These are phyloP conservation scores for Oscheius sp. DNA, from an alignment of 2,888 invertebrate genomes.

Conservation along the genomic window DNA sequence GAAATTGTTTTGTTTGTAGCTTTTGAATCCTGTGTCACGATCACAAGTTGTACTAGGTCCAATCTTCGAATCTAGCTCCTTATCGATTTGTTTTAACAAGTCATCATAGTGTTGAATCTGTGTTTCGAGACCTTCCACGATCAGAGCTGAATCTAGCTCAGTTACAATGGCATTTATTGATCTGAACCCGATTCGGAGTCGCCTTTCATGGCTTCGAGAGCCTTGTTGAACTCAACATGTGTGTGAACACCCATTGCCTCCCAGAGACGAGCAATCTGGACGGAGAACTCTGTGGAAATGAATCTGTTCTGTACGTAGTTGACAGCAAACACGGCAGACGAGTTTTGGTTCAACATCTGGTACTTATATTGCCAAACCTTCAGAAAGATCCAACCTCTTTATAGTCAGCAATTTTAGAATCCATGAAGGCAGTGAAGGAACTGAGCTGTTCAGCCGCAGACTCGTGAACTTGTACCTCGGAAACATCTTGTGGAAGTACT, in stretches of 20 bases:
- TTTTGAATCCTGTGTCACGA: neutral
- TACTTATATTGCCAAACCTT: neutral
- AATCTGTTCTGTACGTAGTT: conserved; percentile 59
- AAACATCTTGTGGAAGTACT: conserved; percentile 42
- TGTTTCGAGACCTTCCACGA: conserved; percentile 15
- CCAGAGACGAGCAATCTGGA: conserved; percentile 53
- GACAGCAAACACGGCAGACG: conserved; percentile 51
- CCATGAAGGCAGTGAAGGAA: conserved; percentile 45
- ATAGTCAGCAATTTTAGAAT: conserved; percentile 51
- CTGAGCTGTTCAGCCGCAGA: conserved; percentile 46
- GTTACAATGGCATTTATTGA: neutral
- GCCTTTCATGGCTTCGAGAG: conserved; percentile 42
- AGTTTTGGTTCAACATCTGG: conserved; percentile 49
- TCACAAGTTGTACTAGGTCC: conserved; percentile 31
- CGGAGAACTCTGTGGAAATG: conserved; percentile 51
- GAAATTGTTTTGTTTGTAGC: neutral
- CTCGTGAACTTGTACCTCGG: conserved; percentile 41
- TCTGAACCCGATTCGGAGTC: conserved; percentile 32
- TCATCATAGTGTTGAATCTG: conserved; percentile 13
- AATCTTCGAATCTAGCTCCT: conserved; percentile 22
- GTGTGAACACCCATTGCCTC: conserved; percentile 48
- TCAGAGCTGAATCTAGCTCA: neutral
- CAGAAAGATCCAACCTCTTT: conserved; percentile 42
- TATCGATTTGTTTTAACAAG: conserved; percentile 10
- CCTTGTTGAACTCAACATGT: conserved; percentile 39